phyloP scores from a whole-genome alignment of 2,888 invertebrate species.

The Ceramica pisi region DNA sequence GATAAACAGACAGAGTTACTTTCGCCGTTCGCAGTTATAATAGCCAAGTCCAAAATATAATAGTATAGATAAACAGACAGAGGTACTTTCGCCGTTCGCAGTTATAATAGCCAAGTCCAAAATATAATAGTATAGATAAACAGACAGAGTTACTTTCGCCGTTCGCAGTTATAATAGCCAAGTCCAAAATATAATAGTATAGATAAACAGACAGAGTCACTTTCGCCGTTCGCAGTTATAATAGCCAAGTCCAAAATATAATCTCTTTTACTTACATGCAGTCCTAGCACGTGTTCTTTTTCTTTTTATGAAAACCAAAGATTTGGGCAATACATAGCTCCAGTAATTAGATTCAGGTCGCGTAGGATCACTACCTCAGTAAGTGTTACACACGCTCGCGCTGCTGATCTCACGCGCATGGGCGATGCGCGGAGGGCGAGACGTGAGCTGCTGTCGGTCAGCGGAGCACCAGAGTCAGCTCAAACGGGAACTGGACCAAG shows the following conservation, averaged over 20 bases:
- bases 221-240: too few species aligned
- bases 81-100: too few species aligned
- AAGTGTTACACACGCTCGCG: slow-evolving; percentile 12
- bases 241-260: background rate
- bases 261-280: background rate
- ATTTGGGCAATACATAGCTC: slow-evolving; percentile 7
- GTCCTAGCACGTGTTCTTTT: slow-evolving; percentile 15
- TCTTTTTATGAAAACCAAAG: slow-evolving; percentile 15
- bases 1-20: too few species aligned
- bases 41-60: too few species aligned
- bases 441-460: slow-evolving; percentile 3
- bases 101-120: too few species aligned
- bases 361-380: slow-evolving; percentile 13
- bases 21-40: too few species aligned
- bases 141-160: too few species aligned
- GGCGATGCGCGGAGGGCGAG: background rate
- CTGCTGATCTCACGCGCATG: slow-evolving; percentile 15
- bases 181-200: too few species aligned
- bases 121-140: too few species aligned
- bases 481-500: slow-evolving; percentile 14
- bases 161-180: too few species aligned
- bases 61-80: too few species aligned
- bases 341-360: slow-evolving; percentile 12
- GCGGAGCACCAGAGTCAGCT: background rate
- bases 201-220: too few species aligned